Evolutionary conservation across 2,113 vertebrate species (phyloP).

Genomic region (Grallaria varia): DNA sequence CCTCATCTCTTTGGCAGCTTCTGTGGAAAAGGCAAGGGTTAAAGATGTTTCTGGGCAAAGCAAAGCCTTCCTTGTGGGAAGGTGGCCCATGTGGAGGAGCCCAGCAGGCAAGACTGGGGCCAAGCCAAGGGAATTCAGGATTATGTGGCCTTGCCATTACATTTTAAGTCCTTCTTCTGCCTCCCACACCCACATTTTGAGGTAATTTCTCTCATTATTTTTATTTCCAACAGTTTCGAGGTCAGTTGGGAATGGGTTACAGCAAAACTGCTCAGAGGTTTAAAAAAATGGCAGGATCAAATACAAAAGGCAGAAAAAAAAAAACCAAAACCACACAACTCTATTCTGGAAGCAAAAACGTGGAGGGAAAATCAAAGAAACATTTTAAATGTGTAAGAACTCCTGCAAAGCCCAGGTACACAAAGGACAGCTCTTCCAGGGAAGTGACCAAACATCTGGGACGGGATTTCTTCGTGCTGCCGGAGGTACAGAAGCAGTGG

Average conservation of each 20-base stretch:
- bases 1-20: neutral
- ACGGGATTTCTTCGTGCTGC: neutral
- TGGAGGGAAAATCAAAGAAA: neutral
- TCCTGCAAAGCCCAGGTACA: fast-evolving
- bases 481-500: neutral
- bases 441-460: neutral
- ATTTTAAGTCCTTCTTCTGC: neutral
- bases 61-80: neutral
- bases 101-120: neutral
- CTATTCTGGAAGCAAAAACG: neutral
- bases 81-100: neutral
- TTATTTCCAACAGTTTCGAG: neutral
- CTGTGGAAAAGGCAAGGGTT: neutral
- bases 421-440: neutral
- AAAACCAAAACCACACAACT: too few relatives aligned
- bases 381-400: fast-evolving
- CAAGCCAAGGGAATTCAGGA: neutral
- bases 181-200: fast-evolving
- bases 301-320: neutral
- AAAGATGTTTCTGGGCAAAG: neutral
- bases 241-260: fast-evolving
- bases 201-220: neutral
- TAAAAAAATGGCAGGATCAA: fast-evolving
- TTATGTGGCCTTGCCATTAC: fast-evolving
- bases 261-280: neutral